These are phyloP conservation scores for Zygaena filipendulae DNA, from an alignment of 2,888 invertebrate genomes.

Conservation along the genomic window DNA sequence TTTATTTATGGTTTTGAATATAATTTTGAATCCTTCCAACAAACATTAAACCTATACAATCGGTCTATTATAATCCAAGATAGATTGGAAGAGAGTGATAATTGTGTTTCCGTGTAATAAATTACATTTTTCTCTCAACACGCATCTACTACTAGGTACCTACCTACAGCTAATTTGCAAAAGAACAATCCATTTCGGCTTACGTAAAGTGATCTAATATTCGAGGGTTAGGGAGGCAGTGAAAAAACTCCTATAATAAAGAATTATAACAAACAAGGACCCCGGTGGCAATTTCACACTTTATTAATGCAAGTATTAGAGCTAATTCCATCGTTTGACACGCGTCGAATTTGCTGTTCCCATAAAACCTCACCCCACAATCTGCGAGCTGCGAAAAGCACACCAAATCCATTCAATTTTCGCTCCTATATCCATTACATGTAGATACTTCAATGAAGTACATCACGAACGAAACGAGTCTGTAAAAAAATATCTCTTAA, in stretches of 20 bases:
- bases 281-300: conserved; percentile 66
- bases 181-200: conserved; percentile 29
- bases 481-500: conserved; percentile 8
- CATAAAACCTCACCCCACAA: conserved; percentile 49
- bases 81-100: too few relatives aligned
- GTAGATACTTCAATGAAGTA: conserved; percentile 22
- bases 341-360: conserved; percentile 63
- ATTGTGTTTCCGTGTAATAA: too few relatives aligned
- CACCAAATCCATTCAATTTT: conserved; percentile 27
- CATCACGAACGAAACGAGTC: conserved; percentile 1
- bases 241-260: conserved; percentile 54
- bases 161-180: too few relatives aligned
- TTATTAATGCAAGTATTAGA: conserved; percentile 67
- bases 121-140: too few relatives aligned
- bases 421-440: conserved; percentile 23
- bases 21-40: too few relatives aligned
- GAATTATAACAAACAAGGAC: conserved; percentile 57
- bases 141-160: too few relatives aligned
- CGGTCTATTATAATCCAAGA: too few relatives aligned
- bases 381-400: conserved; percentile 16
- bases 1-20: too few relatives aligned
- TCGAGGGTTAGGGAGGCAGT: conserved; percentile 25
- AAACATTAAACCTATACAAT: too few relatives aligned
- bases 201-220: conserved; percentile 16
- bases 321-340: conserved; percentile 63